Conservation (phyloP, 2,797 vertebrate genomes). For the Allobates femoralis region DNA sequence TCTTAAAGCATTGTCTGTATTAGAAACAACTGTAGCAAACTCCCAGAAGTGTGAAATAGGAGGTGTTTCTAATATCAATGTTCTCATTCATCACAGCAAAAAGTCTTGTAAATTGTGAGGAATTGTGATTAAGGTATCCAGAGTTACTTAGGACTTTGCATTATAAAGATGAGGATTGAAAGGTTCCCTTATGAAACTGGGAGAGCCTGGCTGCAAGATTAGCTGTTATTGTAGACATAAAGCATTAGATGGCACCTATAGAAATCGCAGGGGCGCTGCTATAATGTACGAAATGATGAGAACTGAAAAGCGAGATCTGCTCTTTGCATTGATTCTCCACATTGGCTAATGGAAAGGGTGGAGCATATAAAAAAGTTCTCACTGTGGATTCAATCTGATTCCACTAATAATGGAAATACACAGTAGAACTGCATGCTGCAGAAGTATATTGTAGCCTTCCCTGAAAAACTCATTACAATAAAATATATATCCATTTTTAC, state of each 20-base stretch:
- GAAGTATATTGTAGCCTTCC: neutral
- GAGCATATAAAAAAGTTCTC: too few species aligned
- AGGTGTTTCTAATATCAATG: neutral
- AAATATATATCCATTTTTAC: constrained; percentile 24
- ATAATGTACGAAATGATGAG: neutral
- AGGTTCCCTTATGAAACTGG: neutral
- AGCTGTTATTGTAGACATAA: too few species aligned
- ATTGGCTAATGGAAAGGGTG: neutral
- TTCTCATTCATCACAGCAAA: neutral
- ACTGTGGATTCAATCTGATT: neutral
- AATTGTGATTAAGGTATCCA: neutral
- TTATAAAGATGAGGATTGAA: neutral
- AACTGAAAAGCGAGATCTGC: neutral
- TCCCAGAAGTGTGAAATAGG: too few species aligned
- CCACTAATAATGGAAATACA: neutral
- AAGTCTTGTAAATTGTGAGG: neutral
- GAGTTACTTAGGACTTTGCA: neutral
- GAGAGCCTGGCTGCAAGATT: too few species aligned
- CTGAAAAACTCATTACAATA: constrained; percentile 10
- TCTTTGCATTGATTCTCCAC: neutral
- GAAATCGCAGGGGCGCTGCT: too few species aligned
- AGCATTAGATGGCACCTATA: too few species aligned
- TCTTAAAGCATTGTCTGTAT: neutral
- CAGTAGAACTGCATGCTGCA: neutral
- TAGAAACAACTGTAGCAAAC: neutral